Percentiles rank a stretch among this genome's conserved stretches.
phyloP scores from a whole-genome alignment of 2,797 vertebrate species.

The Coluber constrictor region DNA sequence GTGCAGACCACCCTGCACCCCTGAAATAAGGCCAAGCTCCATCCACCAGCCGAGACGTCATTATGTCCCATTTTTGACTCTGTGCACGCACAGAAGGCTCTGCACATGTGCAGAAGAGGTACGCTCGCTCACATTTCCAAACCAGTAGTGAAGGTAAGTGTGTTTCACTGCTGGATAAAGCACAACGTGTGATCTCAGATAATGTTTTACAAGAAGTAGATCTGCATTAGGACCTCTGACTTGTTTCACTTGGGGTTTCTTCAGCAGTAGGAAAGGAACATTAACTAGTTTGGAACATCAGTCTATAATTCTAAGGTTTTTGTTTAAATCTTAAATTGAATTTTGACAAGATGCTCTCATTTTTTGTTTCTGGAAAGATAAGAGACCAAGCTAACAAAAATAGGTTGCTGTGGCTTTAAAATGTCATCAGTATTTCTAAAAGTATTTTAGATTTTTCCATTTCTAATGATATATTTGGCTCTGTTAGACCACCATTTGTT shows the following conservation, averaged over 20 bases:
- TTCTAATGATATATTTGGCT: neutral
- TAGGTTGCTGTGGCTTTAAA: neutral
- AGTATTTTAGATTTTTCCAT: neutral
- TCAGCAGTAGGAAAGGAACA: neutral
- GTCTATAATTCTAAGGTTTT: neutral
- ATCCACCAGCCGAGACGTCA: too few relatives aligned
- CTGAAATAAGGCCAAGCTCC: too few relatives aligned
- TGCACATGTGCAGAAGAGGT: too few relatives aligned
- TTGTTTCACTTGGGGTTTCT: neutral
- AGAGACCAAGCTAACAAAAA: neutral
- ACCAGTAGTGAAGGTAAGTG: too few relatives aligned
- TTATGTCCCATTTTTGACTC: too few relatives aligned
- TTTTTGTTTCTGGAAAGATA: neutral
- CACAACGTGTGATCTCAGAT: neutral
- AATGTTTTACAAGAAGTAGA: neutral
- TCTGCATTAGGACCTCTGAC: neutral
- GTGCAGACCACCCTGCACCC: too few relatives aligned
- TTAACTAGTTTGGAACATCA: neutral
- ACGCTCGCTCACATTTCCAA: too few relatives aligned
- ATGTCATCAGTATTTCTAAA: neutral
- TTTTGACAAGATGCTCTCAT: neutral
- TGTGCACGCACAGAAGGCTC: too few relatives aligned
- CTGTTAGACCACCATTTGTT: neutral
- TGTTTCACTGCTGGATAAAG: neutral
- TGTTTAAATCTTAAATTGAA: neutral